Evolutionary conservation across 2,888 invertebrate species (phyloP).

Genomic region (Pseudococcus viburni): DNA sequence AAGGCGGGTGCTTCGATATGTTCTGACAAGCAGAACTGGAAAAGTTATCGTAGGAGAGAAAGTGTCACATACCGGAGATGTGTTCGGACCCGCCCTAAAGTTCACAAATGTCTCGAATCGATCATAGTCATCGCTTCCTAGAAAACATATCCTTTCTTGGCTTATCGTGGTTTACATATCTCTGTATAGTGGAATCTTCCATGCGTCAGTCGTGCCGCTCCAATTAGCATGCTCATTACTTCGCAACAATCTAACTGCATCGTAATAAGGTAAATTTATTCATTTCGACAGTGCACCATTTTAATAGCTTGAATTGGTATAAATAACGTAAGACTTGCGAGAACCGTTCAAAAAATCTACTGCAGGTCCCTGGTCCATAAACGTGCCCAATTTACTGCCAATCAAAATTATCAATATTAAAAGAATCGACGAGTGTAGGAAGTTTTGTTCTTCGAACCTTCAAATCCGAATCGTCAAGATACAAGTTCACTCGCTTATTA

Average conservation of each 20-base stretch:
- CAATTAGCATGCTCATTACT: not conserved
- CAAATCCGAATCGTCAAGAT: not conserved
- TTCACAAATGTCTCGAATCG: not conserved
- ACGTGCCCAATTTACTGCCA: no score
- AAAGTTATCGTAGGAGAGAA: not conserved
- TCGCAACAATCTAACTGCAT: not conserved
- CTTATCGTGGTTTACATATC: not conserved
- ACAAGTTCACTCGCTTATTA: not conserved
- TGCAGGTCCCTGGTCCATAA: no score
- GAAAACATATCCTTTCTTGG: not conserved
- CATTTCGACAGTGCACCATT: not conserved
- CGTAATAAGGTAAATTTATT: not conserved
- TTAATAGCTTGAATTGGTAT: not conserved
- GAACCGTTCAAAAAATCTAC: no score
- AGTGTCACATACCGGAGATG: conserved; percentile 16
- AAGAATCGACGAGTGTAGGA: not conserved
- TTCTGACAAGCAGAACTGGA: not conserved
- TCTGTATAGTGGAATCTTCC: not conserved
- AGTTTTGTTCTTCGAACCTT: not conserved
- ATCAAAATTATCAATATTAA: no score
- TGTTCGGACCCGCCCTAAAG: not conserved
- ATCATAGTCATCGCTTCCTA: not conserved
- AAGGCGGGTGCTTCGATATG: not conserved
- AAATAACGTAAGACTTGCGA: no score
- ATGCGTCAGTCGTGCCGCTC: not conserved